Conservation (phyloP, 37 sponge, comb jelly and placozoan species). For the Haliclona indistincta region DNA sequence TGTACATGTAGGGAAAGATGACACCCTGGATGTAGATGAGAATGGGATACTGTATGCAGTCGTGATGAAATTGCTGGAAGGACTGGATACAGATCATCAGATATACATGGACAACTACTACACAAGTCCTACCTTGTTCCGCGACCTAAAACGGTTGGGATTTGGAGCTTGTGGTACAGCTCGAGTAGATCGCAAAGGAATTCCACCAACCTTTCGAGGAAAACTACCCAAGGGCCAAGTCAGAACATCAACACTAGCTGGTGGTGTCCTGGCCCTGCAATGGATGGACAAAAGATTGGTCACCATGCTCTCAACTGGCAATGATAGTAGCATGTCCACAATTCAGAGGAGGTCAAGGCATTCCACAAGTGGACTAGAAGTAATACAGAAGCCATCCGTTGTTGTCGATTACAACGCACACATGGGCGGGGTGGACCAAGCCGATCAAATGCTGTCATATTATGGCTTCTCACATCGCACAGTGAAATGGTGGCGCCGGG, state of each 20-base stretch:
- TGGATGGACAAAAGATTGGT: conserved; percentile 12
- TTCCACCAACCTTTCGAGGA: not conserved
- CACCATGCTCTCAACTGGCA: conserved; percentile 17
- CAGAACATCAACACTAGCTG: not conserved
- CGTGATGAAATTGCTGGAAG: conserved; percentile 24
- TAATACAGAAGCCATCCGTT: conserved; percentile 6
- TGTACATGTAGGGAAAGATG: conserved; percentile 31
- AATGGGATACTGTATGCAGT: conserved; percentile 25
- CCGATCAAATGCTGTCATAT: too few relatives aligned
- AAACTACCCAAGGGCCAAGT: conserved; percentile 11
- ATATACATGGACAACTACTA: conserved; percentile 33
- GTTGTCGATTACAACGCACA: conserved; percentile 16
- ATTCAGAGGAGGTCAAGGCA: not conserved
- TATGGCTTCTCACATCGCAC: too few relatives aligned
- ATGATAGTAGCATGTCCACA: conserved; percentile 6
- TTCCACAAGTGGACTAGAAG: not conserved
- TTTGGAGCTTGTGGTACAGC: conserved; percentile 34
- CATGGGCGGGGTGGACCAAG: too few relatives aligned
- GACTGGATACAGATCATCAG: conserved; percentile 13
- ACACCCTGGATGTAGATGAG: conserved; percentile 16
- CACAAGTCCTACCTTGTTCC: conserved; percentile 21
- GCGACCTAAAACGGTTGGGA: not conserved
- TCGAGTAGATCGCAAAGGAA: not conserved
- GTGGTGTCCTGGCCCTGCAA: not conserved
- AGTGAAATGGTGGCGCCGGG: conserved; percentile 33